These are phyloP conservation scores for Sesia bembeciformis DNA, from an alignment of 2,888 invertebrate genomes.

Conservation along the genomic window DNA sequence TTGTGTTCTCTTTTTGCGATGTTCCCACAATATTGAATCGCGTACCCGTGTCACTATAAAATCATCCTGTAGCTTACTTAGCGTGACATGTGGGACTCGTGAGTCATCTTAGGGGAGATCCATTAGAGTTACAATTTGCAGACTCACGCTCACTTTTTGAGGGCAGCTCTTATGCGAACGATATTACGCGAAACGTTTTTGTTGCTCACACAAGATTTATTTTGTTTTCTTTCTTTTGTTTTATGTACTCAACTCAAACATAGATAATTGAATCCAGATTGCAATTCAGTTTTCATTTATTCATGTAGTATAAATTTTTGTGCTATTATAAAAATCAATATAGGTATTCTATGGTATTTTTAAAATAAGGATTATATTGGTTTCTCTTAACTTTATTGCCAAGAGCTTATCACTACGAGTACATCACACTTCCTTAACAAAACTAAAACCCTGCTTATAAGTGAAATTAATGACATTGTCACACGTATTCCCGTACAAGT, in stretches of 20 bases:
- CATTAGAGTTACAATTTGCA: conserved; percentile 58
- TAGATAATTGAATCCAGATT: too few relatives aligned
- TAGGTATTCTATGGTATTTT: too few relatives aligned
- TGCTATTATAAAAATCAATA: too few relatives aligned
- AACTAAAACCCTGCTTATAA: conserved; percentile 45
- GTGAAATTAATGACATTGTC: conserved; percentile 51
- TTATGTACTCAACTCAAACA: neutral
- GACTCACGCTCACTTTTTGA: conserved; percentile 58
- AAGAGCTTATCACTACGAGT: conserved; percentile 31
- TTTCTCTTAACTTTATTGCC: conserved; percentile 18
- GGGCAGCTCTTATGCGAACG: conserved; percentile 20
- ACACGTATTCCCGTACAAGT: conserved; percentile 15
- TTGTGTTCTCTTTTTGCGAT: conserved; percentile 3
- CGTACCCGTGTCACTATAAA: conserved; percentile 23
- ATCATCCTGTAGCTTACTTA: conserved; percentile 36
- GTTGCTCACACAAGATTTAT: neutral
- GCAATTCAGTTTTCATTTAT: too few relatives aligned
- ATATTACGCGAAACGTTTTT: neutral
- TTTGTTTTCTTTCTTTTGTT: neutral
- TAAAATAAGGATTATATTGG: too few relatives aligned
- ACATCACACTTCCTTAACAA: conserved; percentile 26
- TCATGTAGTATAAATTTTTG: too few relatives aligned
- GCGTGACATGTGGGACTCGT: conserved; percentile 50
- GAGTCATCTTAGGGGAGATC: conserved; percentile 55
- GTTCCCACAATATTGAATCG: conserved; percentile 29